phyloP scores from a whole-genome alignment of 2,797 vertebrate species.

The Octomys mimax region DNA sequence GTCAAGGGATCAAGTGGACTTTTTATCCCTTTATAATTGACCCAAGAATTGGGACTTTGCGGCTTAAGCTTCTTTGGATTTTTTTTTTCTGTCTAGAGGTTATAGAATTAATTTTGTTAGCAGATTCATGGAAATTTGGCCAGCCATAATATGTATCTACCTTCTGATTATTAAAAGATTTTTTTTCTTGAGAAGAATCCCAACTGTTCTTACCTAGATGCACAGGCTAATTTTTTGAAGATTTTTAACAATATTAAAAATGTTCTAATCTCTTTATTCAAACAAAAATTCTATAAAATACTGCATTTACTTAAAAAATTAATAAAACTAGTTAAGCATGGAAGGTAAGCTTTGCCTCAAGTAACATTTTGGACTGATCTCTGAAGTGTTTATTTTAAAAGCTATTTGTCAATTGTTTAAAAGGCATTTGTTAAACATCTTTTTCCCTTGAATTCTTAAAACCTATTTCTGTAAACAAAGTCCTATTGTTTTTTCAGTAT shows the following conservation, averaged over 20 bases:
- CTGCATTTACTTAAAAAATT: neutral
- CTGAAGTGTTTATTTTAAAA: slow-evolving; percentile 19
- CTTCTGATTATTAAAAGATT: slow-evolving; percentile 17
- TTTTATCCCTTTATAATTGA: slow-evolving; percentile 15
- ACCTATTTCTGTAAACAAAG: neutral
- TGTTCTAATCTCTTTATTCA: neutral
- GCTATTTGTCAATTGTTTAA: slow-evolving; percentile 35
- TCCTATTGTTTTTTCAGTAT: slow-evolving; percentile 9
- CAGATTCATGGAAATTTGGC: slow-evolving; percentile 42
- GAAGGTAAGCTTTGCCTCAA: neutral
- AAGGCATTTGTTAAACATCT: slow-evolving; percentile 20
- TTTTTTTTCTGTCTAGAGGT: neutral
- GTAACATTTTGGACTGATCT: slow-evolving; percentile 11
- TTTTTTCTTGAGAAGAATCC: neutral
- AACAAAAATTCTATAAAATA: neutral
- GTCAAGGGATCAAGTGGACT: neutral
- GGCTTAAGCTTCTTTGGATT: neutral
- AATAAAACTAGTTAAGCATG: neutral
- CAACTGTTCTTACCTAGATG: slow-evolving; percentile 7
- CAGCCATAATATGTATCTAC: neutral
- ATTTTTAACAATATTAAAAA: slow-evolving; percentile 10
- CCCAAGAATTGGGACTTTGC: neutral
- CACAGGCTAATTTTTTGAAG: slow-evolving; percentile 29
- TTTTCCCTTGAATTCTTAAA: slow-evolving; percentile 37
- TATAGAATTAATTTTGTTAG: slow-evolving; percentile 45